Conservation (phyloP, 2,113 vertebrate genomes). For the Prinia subflava region DNA sequence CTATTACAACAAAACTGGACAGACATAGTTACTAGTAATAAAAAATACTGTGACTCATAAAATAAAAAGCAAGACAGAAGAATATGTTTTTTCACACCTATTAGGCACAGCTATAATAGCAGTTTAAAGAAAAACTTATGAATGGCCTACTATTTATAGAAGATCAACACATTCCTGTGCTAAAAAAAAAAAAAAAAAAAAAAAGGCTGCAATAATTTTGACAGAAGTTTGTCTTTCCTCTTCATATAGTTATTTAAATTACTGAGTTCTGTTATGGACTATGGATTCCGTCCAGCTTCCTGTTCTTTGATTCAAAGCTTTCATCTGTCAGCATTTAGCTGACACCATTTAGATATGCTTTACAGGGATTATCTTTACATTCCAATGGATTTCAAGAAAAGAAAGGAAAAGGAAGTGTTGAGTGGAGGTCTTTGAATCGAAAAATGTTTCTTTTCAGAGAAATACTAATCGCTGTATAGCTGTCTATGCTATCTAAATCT, state of each 20-base stretch:
- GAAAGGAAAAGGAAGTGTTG: neutral
- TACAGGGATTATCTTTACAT: neutral
- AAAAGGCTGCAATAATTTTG: neutral
- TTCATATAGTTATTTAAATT: neutral
- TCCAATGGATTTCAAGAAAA: neutral
- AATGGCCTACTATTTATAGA: neutral
- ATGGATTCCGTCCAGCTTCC: neutral
- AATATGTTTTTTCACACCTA: neutral
- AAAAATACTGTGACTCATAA: neutral
- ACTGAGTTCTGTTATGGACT: neutral
- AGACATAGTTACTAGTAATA: neutral
- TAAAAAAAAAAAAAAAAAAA: neutral
- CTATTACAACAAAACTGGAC: neutral
- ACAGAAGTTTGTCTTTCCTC: neutral
- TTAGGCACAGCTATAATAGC: neutral
- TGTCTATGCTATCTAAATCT: neutral
- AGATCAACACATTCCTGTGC: neutral
- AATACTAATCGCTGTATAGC: neutral
- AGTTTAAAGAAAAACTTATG: neutral
- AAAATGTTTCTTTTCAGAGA: neutral
- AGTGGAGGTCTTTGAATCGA: neutral
- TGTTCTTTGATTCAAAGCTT: neutral
- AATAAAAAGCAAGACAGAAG: neutral
- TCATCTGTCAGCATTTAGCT: neutral
- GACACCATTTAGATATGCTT: neutral